A percentile compares a stretch with the other conserved stretches of the same genome.
phyloP scores from a whole-genome alignment of 1,140 invertebrate genomes.

The Heliconius hermathena region DNA sequence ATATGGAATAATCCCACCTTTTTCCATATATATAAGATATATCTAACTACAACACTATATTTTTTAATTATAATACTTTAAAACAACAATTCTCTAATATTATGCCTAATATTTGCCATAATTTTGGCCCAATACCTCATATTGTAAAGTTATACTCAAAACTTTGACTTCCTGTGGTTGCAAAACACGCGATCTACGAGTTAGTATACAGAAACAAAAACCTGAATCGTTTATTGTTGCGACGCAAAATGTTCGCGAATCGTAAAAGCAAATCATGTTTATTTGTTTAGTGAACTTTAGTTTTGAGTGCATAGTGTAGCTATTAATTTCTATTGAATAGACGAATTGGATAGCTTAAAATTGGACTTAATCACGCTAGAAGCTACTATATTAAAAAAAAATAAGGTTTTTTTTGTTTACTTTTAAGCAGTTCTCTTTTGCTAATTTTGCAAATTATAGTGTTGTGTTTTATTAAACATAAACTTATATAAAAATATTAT shows the following conservation, averaged over 20 bases:
- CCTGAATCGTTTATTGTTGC: constrained; percentile 28
- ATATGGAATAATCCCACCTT: too few species aligned
- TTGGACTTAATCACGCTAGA: neutral
- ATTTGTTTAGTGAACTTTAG: neutral
- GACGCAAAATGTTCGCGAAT: constrained; percentile 17
- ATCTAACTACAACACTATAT: too few species aligned
- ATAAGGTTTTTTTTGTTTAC: too few species aligned
- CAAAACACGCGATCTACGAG: constrained; percentile 38
- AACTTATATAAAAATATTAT: too few species aligned
- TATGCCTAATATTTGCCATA: too few species aligned
- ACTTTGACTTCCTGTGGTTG: constrained; percentile 23
- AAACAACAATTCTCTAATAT: neutral
- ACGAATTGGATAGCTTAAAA: neutral
- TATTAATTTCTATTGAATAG: neutral
- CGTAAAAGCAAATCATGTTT: neutral
- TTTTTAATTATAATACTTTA: too few species aligned
- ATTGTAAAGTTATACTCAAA: constrained; percentile 11
- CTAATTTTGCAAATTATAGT: too few species aligned
- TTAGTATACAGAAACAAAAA: constrained; percentile 38
- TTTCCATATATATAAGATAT: too few species aligned
- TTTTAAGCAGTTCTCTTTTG: too few species aligned
- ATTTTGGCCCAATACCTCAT: neutral
- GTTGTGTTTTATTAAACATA: too few species aligned
- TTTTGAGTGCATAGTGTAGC: neutral
- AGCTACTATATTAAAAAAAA: neutral